Evolutionary conservation across 2,113 vertebrate species (phyloP), one percentile per base, ranked within the genome.

Genomic region (Budorcas taxicolor): DNA sequence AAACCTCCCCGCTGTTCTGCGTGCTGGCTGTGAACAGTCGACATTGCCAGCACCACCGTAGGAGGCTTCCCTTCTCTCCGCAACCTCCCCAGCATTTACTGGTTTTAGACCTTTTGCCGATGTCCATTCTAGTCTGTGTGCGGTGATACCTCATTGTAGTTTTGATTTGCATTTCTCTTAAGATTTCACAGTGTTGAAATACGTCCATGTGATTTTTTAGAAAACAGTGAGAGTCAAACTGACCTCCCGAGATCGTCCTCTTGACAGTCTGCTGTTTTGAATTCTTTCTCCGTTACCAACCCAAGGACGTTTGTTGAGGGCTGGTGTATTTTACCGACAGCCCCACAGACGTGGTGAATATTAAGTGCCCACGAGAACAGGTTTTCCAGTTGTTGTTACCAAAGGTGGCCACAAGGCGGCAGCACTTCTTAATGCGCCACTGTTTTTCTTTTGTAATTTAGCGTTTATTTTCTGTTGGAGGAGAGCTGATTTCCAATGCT

Each of bases 1-100:
- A 5, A 19, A 21, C n/a, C 64, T n/a, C n/a, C 64, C 1, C 0
- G 0, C n/a, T 36, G 4, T 71, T 31, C n/a, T 36, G 33, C 2
- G 9, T 36, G 16, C n/a, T 71, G 64, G n/a, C n/a, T 36, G n/a
- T 36, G 36, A 71, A 11, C 64, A 36, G 11, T 21, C 2, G 2
- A 36, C n/a, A 11, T 11, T 21, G 17, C n/a, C 64, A 23, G 64
- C n/a, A 11, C 19, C 64, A 3, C 31, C 1, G 33, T 21, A 36
- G 64, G 2, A 71, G 33, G 67, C 4, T 23, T 12, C 19, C 67
- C n/a, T 6, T 71, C 2, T 36, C 67, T 71, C 67, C 67, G 3
- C n/a, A 71, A 6, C n/a, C 19, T 71, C 4, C 29, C 67, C 33
- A 40, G n/a, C n/a, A 4, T 71, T 40, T 36, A 3, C 12, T 36